Percentiles rank a stretch among this genome's conserved stretches.
Evolutionary conservation across 2,113 vertebrate species (phyloP).

Genomic region (Nipponia nippon): DNA sequence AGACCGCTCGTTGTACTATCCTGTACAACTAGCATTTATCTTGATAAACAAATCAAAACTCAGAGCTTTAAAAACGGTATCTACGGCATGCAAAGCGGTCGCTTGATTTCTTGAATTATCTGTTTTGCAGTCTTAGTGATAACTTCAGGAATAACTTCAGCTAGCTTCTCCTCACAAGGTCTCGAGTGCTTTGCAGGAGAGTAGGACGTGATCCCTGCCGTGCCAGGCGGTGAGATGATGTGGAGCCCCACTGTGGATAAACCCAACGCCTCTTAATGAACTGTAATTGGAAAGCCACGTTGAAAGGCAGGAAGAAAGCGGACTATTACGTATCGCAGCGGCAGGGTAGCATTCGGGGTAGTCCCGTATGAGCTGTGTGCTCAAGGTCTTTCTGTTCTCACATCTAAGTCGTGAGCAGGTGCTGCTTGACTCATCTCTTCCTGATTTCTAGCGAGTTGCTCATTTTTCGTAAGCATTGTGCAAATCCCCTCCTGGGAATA

Average conservation of each 20-base stretch:
- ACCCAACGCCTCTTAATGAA: accelerated
- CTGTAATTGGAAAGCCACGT: neutral
- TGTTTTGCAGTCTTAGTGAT: neutral
- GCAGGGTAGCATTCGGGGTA: accelerated
- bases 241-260: neutral
- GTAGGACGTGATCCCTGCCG: accelerated
- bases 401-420: neutral
- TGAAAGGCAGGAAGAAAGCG: neutral
- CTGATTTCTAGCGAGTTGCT: neutral
- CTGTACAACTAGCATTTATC: neutral
- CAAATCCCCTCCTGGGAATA: neutral
- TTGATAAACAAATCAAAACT: neutral
- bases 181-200: neutral
- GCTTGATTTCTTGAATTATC: neutral
- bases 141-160: neutral
- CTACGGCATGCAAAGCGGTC: too few species aligned
- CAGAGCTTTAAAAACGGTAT: neutral
- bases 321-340: accelerated
- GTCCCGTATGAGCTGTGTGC: neutral
- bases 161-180: neutral
- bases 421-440: neutral
- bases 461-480: neutral
- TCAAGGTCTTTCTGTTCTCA: neutral
- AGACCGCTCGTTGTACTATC: neutral
- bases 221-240: accelerated